Evolutionary conservation across 2,113 vertebrate genomes (phyloP).

Genomic region (Ia io): DNA sequence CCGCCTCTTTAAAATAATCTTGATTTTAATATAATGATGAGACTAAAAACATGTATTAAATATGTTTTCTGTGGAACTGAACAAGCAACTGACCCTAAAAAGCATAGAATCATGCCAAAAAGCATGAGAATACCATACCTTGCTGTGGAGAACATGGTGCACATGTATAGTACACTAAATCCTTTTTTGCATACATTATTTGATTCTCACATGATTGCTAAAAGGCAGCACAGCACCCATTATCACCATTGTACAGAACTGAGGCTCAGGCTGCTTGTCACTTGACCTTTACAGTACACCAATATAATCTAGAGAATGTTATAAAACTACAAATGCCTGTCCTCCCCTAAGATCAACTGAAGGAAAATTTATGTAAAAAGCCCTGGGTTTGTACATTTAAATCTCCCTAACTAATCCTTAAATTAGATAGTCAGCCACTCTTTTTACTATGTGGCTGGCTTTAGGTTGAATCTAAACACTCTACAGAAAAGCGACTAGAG

Average conservation of each 20-base stretch:
- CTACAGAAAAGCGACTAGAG: fast-evolving
- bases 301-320: neutral
- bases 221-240: neutral
- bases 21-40: neutral
- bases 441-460: neutral
- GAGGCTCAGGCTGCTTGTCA: neutral
- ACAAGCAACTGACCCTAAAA: neutral
- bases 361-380: neutral
- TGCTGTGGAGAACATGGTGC: neutral
- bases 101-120: neutral
- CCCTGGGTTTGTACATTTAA: neutral
- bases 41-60: neutral
- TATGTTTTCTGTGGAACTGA: neutral
- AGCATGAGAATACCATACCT: neutral
- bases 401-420: neutral
- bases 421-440: neutral
- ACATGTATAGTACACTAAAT: neutral
- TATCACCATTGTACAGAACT: neutral
- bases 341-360: neutral
- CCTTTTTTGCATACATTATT: neutral
- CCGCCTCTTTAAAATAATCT: neutral
- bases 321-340: neutral
- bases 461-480: neutral
- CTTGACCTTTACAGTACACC: neutral
- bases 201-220: neutral